Evolutionary conservation across 2,113 vertebrate species (phyloP).

Genomic region (Actenoides hombroni): DNA sequence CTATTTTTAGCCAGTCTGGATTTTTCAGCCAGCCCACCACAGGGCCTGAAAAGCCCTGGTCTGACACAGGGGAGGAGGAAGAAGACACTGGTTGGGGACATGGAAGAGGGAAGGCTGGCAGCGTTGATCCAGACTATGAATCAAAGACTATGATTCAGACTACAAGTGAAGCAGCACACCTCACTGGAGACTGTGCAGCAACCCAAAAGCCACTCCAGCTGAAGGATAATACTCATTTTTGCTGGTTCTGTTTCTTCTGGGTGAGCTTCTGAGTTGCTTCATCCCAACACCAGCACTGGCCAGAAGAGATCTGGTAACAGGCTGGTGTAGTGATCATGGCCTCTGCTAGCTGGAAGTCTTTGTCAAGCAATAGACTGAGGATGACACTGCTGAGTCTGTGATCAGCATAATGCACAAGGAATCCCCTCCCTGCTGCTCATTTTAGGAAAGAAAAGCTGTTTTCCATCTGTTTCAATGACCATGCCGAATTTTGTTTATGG

Average conservation of each 20-base stretch:
- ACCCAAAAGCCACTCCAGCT: not conserved
- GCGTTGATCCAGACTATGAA: not conserved
- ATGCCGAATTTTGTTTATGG: not conserved
- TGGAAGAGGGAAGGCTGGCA: not conserved
- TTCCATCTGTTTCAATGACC: not conserved
- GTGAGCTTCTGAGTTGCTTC: not conserved
- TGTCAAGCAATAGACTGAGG: not conserved
- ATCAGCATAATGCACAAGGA: not conserved
- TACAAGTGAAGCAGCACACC: not conserved
- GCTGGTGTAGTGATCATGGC: rapidly evolving
- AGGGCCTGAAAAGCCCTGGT: not conserved
- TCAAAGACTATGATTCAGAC: not conserved
- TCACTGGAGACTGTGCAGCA: not conserved
- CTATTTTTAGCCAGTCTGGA: not conserved
- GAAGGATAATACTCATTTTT: not conserved
- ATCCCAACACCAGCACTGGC: not conserved
- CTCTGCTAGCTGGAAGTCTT: not conserved
- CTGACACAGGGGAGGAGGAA: not conserved
- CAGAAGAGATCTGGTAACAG: not conserved
- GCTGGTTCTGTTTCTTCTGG: not conserved
- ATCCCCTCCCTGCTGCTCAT: not conserved
- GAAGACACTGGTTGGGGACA: not conserved
- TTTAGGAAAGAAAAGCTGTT: not conserved
- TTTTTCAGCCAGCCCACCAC: not conserved
- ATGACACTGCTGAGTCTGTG: not conserved